These are phyloP conservation scores for Jordanella pulchra DNA, from an alignment of 2,797 vertebrate genomes.

Conservation along the genomic window DNA sequence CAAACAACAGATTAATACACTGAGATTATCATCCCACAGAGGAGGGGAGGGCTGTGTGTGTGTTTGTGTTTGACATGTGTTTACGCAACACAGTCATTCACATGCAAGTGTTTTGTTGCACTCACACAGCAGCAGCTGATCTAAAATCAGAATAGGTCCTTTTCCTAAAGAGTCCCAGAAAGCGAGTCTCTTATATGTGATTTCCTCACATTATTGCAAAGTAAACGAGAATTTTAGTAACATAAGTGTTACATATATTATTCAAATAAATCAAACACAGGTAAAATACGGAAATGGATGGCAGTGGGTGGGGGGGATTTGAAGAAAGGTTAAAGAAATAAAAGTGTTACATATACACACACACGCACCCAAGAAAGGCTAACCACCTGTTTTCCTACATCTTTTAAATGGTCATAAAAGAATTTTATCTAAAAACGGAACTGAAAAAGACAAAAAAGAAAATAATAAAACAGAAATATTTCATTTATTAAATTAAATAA, in stretches of 20 bases:
- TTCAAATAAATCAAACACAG: too few species aligned
- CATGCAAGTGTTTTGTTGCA: conserved; percentile 20
- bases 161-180: not conserved
- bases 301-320: too few species aligned
- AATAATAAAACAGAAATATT: too few species aligned
- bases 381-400: not conserved
- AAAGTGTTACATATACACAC: too few species aligned
- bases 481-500: too few species aligned
- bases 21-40: conserved; percentile 76
- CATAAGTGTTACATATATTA: too few species aligned
- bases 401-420: not conserved
- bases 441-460: too few species aligned
- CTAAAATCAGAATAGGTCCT: conserved; percentile 6
- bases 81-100: conserved; percentile 27
- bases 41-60: not conserved
- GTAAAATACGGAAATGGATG: too few species aligned
- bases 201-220: not conserved
- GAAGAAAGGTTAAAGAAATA: too few species aligned
- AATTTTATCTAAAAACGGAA: not conserved
- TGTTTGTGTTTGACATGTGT: conserved; percentile 34
- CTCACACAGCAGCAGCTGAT: conserved; percentile 9
- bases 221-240: too few species aligned
- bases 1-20: conserved; percentile 85
- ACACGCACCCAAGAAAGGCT: not conserved
- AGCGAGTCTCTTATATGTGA: not conserved